These are phyloP conservation scores for Xylota segnis DNA, from an alignment of 2,888 invertebrate species.

Conservation along the genomic window DNA sequence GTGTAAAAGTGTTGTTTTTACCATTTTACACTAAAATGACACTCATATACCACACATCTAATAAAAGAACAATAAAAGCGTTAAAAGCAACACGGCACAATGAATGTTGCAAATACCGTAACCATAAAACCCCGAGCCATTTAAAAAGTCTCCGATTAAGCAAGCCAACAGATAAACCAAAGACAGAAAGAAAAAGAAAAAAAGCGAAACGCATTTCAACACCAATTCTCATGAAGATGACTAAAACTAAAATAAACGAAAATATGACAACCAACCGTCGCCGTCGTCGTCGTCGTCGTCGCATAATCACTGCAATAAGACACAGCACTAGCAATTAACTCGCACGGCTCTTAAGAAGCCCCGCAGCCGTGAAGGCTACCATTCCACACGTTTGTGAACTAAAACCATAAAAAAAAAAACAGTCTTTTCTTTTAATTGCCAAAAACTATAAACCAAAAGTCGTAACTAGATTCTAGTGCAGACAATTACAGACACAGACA, in stretches of 20 bases:
- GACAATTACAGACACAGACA: constrained; percentile 2
- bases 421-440: constrained; percentile 57
- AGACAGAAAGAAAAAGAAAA: neutral
- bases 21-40: constrained; percentile 32
- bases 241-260: constrained; percentile 43
- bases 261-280: constrained; percentile 48
- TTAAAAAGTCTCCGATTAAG: constrained; percentile 50
- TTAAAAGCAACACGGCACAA: neutral
- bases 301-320: constrained; percentile 62
- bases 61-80: constrained; percentile 51
- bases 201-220: constrained; percentile 66
- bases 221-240: constrained; percentile 72
- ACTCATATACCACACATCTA: constrained; percentile 47
- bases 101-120: constrained; percentile 56
- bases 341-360: constrained; percentile 37
- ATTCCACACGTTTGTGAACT: constrained; percentile 57
- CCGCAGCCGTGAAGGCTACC: constrained; percentile 36
- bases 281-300: no score
- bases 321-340: constrained; percentile 57
- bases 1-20: neutral
- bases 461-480: constrained; percentile 32
- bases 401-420: constrained; percentile 30
- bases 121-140: constrained; percentile 47
- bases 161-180: constrained; percentile 33
- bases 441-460: constrained; percentile 59